phyloP scores from a whole-genome alignment of 2,888 invertebrate genomes.

The Thera britannica region DNA sequence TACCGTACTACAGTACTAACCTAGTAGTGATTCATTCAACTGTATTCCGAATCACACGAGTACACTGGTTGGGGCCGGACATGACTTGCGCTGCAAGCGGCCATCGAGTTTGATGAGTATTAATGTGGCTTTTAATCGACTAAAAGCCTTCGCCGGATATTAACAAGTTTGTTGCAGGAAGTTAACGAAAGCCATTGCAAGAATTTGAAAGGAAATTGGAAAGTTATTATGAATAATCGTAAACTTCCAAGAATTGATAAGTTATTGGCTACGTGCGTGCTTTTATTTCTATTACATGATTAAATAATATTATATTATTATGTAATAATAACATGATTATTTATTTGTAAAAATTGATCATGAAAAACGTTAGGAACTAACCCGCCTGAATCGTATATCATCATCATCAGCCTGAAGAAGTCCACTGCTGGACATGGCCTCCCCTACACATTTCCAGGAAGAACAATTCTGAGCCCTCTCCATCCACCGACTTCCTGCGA shows the following conservation, averaged over 20 bases:
- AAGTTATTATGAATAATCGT: slow-evolving; percentile 30
- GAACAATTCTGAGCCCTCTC: no score
- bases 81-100: slow-evolving; percentile 53
- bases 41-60: slow-evolving; percentile 24
- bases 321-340: no score
- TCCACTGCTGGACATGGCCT: no score
- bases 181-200: slow-evolving; percentile 55
- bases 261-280: slow-evolving; percentile 5
- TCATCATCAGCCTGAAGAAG: no score
- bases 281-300: not conserved
- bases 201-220: slow-evolving; percentile 61
- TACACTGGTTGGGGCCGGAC: slow-evolving; percentile 43
- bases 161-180: slow-evolving; percentile 50
- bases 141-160: slow-evolving; percentile 78
- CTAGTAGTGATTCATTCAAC: not conserved
- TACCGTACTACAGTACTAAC: no score
- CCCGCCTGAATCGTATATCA: no score
- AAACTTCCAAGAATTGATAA: slow-evolving; percentile 18
- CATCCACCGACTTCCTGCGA: no score
- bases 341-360: no score
- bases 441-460: no score
- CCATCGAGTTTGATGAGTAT: slow-evolving; percentile 52
- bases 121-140: slow-evolving; percentile 54
- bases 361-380: no score
- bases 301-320: no score